phyloP scores from a whole-genome alignment of 2,113 vertebrate species.

The Galemys pyrenaicus region DNA sequence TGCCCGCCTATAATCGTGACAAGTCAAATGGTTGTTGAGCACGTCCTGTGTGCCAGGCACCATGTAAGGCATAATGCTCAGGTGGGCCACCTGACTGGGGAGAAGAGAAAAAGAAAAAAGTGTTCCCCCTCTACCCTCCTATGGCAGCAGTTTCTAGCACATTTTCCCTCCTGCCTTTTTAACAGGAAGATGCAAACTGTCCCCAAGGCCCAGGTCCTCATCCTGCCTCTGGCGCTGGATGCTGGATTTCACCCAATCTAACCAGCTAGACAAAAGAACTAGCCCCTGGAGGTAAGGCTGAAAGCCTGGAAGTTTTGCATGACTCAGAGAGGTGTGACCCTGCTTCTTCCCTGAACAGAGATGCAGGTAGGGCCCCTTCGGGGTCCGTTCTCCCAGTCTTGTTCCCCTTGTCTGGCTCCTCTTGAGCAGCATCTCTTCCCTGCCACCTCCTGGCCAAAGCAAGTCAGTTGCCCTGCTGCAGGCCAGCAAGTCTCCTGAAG shows the following conservation, averaged over 20 bases:
- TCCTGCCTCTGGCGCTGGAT: not conserved
- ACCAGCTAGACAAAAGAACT: too few relatives aligned
- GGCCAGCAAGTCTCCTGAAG: fast-evolving
- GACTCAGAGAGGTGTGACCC: not conserved
- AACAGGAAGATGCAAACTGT: not conserved
- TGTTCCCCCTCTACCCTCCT: not conserved
- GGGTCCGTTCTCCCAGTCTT: not conserved
- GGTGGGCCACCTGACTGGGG: fast-evolving
- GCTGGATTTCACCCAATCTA: not conserved
- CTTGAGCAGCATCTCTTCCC: conserved; percentile 10
- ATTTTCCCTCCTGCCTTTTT: not conserved
- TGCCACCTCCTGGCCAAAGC: conserved; percentile 72
- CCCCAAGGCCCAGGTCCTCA: not conserved
- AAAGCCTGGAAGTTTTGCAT: not conserved
- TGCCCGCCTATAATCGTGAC: not conserved
- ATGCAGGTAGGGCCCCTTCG: not conserved
- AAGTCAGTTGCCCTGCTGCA: not conserved
- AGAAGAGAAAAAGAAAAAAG: not conserved
- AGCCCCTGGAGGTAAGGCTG: fast-evolving
- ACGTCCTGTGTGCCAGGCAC: not conserved
- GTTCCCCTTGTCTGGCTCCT: not conserved
- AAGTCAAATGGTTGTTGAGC: not conserved
- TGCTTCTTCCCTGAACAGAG: not conserved
- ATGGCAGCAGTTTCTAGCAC: not conserved
- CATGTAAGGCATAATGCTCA: fast-evolving